Evolutionary conservation across 2,888 invertebrate genomes (phyloP).

Genomic region (Microchrysa polita): DNA sequence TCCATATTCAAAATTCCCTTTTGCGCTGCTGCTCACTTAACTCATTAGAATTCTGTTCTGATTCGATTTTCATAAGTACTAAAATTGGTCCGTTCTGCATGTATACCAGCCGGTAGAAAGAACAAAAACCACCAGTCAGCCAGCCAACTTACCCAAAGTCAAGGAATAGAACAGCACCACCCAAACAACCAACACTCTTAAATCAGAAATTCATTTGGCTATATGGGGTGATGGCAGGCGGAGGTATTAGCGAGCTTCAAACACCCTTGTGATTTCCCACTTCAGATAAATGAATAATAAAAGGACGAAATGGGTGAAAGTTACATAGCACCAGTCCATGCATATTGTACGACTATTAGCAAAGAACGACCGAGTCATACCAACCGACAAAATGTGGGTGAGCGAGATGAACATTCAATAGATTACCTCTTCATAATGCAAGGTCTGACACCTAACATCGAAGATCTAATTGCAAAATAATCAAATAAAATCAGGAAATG

Average conservation of each 20-base stretch:
- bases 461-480: conserved; percentile 50
- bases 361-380: conserved; percentile 12
- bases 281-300: conserved; percentile 35
- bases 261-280: conserved; percentile 20
- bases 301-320: neutral
- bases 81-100: conserved; percentile 37
- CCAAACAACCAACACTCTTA: conserved; percentile 17
- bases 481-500: conserved; percentile 47
- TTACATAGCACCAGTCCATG: neutral
- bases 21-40: conserved; percentile 48
- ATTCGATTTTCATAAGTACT: conserved; percentile 48
- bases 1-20: neutral
- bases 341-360: no score
- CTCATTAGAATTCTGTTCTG: conserved; percentile 50
- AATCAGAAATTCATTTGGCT: conserved; percentile 37
- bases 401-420: neutral
- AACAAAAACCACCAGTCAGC: neutral
- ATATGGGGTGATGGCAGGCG: conserved; percentile 13
- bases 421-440: conserved; percentile 38
- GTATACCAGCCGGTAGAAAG: neutral
- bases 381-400: neutral
- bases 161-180: no score
- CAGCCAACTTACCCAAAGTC: neutral
- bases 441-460: conserved; percentile 41
- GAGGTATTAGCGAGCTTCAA: neutral